phyloP scores from a whole-genome alignment of 64 coral and sea anemone genomes.

The Porites australiensis region DNA sequence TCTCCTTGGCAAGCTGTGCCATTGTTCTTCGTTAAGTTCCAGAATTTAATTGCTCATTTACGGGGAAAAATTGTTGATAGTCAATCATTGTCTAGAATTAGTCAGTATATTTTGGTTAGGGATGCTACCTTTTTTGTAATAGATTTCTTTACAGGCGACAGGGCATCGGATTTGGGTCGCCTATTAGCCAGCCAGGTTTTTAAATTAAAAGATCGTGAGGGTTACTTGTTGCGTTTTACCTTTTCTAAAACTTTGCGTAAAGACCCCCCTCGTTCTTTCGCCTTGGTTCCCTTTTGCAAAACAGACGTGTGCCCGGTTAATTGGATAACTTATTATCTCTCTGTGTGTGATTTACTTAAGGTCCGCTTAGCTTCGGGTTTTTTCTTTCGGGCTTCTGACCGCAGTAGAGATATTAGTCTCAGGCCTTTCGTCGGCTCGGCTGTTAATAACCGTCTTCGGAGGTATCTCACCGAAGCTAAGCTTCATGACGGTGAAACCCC shows the following conservation, averaged over 20 bases:
- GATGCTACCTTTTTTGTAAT: too few species aligned
- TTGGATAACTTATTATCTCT: not conserved
- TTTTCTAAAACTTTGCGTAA: not conserved
- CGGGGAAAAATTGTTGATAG: too few species aligned
- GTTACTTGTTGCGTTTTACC: not conserved
- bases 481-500: not conserved
- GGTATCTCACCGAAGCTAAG: constrained; percentile 1
- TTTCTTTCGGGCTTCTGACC: not conserved
- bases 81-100: too few species aligned
- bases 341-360: too few species aligned
- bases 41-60: too few species aligned
- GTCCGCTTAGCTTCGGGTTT: too few species aligned
- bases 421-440: not conserved
- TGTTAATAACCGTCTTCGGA: not conserved
- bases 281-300: not conserved
- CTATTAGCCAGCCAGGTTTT: not conserved
- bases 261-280: not conserved
- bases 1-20: too few species aligned
- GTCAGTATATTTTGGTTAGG: too few species aligned
- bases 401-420: not conserved
- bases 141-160: too few species aligned
- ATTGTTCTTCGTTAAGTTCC: too few species aligned
- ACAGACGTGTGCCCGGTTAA: not conserved
- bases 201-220: not conserved
- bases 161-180: not conserved